Evolutionary conservation across 2,888 invertebrate species (phyloP).

Genomic region (Psococerastis gibbosa): DNA sequence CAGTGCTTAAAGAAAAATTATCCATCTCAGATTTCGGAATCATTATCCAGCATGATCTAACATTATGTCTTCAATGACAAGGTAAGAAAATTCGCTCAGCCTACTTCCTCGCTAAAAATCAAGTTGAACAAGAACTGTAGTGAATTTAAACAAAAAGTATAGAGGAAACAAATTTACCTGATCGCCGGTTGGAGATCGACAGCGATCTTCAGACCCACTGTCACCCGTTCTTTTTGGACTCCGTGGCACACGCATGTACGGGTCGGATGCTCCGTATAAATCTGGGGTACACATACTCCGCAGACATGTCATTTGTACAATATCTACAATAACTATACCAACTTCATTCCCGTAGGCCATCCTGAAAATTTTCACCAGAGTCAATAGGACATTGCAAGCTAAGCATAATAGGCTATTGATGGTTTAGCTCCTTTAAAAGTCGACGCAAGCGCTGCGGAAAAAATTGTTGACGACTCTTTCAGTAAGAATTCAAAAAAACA

Average conservation of each 20-base stretch:
- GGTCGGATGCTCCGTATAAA: slow-evolving; percentile 76
- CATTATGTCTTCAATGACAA: too few relatives aligned
- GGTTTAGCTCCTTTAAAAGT: slow-evolving; percentile 1
- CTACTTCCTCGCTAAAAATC: too few relatives aligned
- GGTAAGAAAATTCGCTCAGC: too few relatives aligned
- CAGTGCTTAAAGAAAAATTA: too few relatives aligned
- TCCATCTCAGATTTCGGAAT: too few relatives aligned
- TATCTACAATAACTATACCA: slow-evolving; percentile 88
- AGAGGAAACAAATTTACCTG: too few relatives aligned
- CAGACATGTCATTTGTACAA: slow-evolving; percentile 75
- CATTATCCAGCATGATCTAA: too few relatives aligned
- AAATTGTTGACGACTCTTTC: slow-evolving; percentile 3
- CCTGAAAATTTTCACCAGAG: slow-evolving; percentile 42
- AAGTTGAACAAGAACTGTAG: too few relatives aligned
- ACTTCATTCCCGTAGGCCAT: slow-evolving; percentile 95
- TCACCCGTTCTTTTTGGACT: slow-evolving; percentile 42
- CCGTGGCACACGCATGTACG: slow-evolving; percentile 61
- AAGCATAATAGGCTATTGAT: too few relatives aligned
- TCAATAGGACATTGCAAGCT: too few relatives aligned
- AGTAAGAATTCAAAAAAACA: too few relatives aligned
- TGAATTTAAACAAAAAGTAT: too few relatives aligned
- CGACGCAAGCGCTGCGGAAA: slow-evolving; percentile 2
- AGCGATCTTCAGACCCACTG: slow-evolving; percentile 41
- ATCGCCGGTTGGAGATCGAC: slow-evolving; percentile 61
- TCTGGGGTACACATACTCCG: slow-evolving; percentile 78